phyloP scores from a whole-genome alignment of 2,888 invertebrate genomes.

The Synanthedon vespiformis region DNA sequence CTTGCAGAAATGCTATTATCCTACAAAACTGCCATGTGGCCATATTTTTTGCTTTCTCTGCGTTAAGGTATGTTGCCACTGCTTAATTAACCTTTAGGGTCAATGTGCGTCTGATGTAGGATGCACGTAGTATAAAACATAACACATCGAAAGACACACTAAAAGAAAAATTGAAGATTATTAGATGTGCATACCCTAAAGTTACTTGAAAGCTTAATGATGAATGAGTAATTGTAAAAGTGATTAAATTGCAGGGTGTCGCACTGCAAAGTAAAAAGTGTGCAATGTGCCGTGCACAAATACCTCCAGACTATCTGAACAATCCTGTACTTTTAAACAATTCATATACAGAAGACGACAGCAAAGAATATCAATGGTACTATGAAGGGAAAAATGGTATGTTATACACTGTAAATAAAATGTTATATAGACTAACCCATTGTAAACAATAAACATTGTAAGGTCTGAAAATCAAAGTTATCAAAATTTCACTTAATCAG shows the following conservation, averaged over 20 bases:
- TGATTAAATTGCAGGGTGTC: constrained; percentile 71
- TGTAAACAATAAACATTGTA: no score
- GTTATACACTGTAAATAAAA: no score
- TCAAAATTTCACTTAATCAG: not conserved
- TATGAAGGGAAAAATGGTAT: constrained; percentile 94
- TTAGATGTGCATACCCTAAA: no score
- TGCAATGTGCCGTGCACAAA: constrained; percentile 92
- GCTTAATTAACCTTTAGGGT: no score
- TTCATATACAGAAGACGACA: constrained; percentile 40
- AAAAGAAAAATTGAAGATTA: no score
- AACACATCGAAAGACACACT: no score
- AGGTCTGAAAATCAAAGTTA: no score
- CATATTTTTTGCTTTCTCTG: constrained; percentile 97
- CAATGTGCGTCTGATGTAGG: no score
- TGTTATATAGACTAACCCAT: no score
- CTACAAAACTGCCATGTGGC: constrained; percentile 93
- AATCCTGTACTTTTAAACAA: constrained; percentile 81
- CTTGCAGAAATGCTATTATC: constrained; percentile 89
- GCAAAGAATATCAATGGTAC: constrained; percentile 91
- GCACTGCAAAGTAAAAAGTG: constrained; percentile 88
- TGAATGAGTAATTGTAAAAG: no score
- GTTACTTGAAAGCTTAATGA: no score
- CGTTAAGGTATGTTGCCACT: constrained; percentile 74
- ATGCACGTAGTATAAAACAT: no score
- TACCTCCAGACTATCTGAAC: constrained; percentile 89